These are phyloP conservation scores for Drosophila mojavensis DNA, from an alignment of 1,140 invertebrate species.

Conservation along the genomic window DNA sequence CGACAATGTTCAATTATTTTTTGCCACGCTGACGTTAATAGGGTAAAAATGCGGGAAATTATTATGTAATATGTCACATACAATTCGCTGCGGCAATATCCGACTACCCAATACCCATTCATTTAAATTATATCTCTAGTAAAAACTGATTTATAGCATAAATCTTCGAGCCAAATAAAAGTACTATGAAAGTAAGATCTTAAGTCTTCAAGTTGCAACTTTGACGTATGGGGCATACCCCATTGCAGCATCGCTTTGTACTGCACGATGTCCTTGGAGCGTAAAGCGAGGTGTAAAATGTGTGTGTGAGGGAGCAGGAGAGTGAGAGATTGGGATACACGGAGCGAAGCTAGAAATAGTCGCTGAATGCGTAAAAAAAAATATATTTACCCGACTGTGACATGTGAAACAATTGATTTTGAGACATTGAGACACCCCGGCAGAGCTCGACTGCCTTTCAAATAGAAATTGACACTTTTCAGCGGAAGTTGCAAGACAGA, in stretches of 20 bases:
- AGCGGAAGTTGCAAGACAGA: constrained; percentile 10
- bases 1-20: constrained; percentile 61
- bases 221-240: neutral
- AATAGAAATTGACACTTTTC: constrained; percentile 52
- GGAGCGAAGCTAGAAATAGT: constrained; percentile 5
- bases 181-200: too few relatives aligned
- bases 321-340: neutral
- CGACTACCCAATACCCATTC: constrained; percentile 15
- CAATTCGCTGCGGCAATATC: too few relatives aligned
- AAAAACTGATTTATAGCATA: too few relatives aligned
- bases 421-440: constrained; percentile 8
- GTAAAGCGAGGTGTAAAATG: neutral
- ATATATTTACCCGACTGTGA: constrained; percentile 45
- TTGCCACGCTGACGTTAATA: constrained; percentile 55
- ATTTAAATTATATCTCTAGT: too few relatives aligned
- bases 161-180: too few relatives aligned
- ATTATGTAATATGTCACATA: constrained; percentile 57
- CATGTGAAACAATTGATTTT: constrained; percentile 46
- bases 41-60: constrained; percentile 62
- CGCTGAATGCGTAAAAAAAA: constrained; percentile 35
- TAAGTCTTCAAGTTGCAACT: neutral
- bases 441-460: constrained; percentile 25
- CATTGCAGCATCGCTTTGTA: too few relatives aligned
- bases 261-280: constrained; percentile 12
- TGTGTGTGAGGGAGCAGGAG: neutral